Conservation (phyloP, 2,113 vertebrate species). For the Malurus elegans region DNA sequence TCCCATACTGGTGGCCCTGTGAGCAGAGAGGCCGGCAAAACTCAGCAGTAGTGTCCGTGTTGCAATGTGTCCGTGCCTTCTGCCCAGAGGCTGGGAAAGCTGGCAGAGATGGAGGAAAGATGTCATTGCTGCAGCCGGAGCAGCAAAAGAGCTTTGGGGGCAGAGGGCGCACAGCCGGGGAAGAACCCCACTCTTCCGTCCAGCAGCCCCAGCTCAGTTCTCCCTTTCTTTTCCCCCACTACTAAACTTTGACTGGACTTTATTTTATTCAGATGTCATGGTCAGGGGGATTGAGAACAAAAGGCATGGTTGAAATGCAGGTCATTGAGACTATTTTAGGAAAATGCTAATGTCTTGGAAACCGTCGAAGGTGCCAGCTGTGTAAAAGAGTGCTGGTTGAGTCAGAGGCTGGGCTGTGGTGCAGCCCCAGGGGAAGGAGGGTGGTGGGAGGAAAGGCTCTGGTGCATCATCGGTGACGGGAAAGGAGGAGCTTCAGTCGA, state of each 20-base stretch:
- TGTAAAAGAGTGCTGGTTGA: background rate
- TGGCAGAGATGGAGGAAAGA: background rate
- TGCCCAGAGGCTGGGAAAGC: background rate
- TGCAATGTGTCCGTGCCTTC: rapidly evolving
- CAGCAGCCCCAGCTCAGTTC: background rate
- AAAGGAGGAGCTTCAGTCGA: background rate
- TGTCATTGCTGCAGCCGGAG: background rate
- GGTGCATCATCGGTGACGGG: rapidly evolving
- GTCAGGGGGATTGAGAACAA: background rate
- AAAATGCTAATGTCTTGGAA: background rate
- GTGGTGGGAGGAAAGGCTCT: background rate
- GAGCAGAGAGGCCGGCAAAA: background rate
- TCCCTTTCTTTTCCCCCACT: background rate
- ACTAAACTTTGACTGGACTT: rapidly evolving
- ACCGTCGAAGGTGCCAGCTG: background rate
- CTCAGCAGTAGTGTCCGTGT: background rate
- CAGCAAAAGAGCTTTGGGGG: background rate
- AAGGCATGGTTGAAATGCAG: background rate
- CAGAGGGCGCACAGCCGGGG: background rate
- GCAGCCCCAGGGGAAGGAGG: background rate
- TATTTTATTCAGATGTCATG: background rate
- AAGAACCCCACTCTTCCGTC: rapidly evolving
- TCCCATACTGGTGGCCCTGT: background rate
- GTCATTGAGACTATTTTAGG: background rate
- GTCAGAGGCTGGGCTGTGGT: background rate